Evolutionary conservation across 2,888 invertebrate genomes (phyloP), one percentile per base, ranked within the genome.

Genomic region (Sepioteuthis lessoniana): DNA sequence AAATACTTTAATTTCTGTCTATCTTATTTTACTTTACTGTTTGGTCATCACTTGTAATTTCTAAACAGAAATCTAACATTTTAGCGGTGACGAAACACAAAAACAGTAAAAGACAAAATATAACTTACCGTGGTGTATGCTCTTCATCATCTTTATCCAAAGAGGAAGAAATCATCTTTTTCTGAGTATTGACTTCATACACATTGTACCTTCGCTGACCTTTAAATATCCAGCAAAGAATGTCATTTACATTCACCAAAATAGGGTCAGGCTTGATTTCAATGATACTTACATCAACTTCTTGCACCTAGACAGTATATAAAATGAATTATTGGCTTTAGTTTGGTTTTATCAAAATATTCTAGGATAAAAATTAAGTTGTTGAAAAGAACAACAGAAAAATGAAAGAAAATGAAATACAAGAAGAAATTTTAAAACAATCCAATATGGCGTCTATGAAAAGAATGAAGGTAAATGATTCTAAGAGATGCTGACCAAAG

Each of bases 211-310:
- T 31, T 93, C 55, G 95, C 1, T 96, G 94, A n/a, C 96, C 96
- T 5, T 96, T 95, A 95, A 97, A 97, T 93, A 96, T 95, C 97
- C 97, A 97, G 94, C 96, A 96, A 60, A 97, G 97, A 37, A 97
- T 96, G 94, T 97, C 97, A 95, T 97, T 96, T 8, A 96, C 93
- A 93, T 96, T 96, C 76, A 97, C 94, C 0, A 96, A 95, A 8
- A 97, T 95, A 1, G 97, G 97, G 95, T 97, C 97, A 1, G 97
- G 97, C 25, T 94, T 94, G 25, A 97, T 95, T 47, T 96, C 96
- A 5, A 95, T 94, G 7, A 94, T 94, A 7, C 95, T 95, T 7
- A 97, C 97, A 91, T 96, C 95, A 42, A 97, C 96, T 94, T 97
- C 96, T 95, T 97, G 97, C 25, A 97, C 97, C 97, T 97, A 94